phyloP scores from a whole-genome alignment of 2,888 invertebrate species.

The Kuschelorhynchus macadamiae region DNA sequence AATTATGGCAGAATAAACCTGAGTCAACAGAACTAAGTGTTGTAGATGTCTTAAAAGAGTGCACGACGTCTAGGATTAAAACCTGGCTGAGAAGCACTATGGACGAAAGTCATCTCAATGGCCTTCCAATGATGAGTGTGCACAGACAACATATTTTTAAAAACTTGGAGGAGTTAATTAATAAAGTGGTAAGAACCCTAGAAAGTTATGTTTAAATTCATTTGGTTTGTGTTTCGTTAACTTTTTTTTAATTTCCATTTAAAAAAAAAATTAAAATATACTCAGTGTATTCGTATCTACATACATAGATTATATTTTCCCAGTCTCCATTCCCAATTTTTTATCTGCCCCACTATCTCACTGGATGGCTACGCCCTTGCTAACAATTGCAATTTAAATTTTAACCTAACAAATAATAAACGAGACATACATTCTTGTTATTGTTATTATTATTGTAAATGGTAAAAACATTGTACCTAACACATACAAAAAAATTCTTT shows the following conservation, averaged over 20 bases:
- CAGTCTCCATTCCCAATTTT: not conserved
- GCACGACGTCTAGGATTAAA: slow-evolving; percentile 14
- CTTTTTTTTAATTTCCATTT: not conserved
- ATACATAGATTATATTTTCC: not conserved
- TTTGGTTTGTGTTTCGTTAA: slow-evolving; percentile 1
- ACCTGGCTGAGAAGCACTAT: slow-evolving; percentile 19
- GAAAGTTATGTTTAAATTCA: not conserved
- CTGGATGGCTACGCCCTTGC: slow-evolving; percentile 3
- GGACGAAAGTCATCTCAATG: slow-evolving; percentile 17
- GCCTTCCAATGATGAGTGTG: slow-evolving; percentile 11
- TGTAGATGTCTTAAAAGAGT: slow-evolving; percentile 38
- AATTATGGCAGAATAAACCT: slow-evolving; percentile 24
- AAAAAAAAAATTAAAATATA: not conserved
- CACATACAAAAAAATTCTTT: no score
- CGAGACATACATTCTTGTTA: no score
- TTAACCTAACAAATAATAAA: no score
- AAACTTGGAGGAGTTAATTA: not conserved
- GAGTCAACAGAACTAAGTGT: slow-evolving; percentile 22
- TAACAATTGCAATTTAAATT: no score
- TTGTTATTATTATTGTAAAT: no score
- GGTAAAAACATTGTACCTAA: no score
- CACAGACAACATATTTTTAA: slow-evolving; percentile 4
- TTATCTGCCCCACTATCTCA: not conserved
- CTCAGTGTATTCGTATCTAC: not conserved
- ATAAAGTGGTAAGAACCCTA: slow-evolving; percentile 7